Evolutionary conservation across 2,888 invertebrate species (phyloP).

Genomic region (Crocallis elinguaria): DNA sequence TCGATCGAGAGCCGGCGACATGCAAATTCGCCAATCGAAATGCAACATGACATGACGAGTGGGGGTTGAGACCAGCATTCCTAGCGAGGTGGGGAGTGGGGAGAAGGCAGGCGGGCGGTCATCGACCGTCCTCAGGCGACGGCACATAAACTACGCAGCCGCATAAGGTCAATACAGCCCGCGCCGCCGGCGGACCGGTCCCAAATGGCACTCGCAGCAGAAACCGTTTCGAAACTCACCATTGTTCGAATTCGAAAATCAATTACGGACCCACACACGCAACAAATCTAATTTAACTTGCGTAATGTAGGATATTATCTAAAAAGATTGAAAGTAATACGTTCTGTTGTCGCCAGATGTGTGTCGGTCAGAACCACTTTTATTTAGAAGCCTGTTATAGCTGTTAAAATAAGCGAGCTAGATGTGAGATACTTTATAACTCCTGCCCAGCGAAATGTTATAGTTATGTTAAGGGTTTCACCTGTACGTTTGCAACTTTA

Average conservation of each 20-base stretch:
- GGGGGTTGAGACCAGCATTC: slow-evolving; percentile 64
- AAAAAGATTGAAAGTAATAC: slow-evolving; percentile 58
- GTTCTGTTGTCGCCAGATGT: slow-evolving; percentile 52
- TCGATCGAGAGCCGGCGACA: slow-evolving; percentile 57
- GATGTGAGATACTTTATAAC: slow-evolving; percentile 6
- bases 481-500: too few relatives aligned
- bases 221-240: slow-evolving; percentile 66
- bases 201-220: slow-evolving; percentile 38
- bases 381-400: slow-evolving; percentile 17
- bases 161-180: slow-evolving; percentile 80
- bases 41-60: slow-evolving; percentile 75
- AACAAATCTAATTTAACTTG: slow-evolving; percentile 66
- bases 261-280: slow-evolving; percentile 65
- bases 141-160: slow-evolving; percentile 80
- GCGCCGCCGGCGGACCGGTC: slow-evolving; percentile 53
- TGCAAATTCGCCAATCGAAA: slow-evolving; percentile 78
- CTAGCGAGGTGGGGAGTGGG: slow-evolving; percentile 56
- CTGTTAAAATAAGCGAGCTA: slow-evolving; percentile 24
- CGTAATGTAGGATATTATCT: slow-evolving; percentile 62
- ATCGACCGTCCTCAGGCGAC: slow-evolving; percentile 82
- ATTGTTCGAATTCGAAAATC: slow-evolving; percentile 74
- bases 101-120: slow-evolving; percentile 64
- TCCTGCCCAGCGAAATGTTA: too few relatives aligned
- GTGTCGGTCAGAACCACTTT: slow-evolving; percentile 31
- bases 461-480: too few relatives aligned